Evolutionary conservation across 2,113 vertebrate species (phyloP), one percentile per base, ranked within the genome.

Genomic region (Eleginops maclovinus): DNA sequence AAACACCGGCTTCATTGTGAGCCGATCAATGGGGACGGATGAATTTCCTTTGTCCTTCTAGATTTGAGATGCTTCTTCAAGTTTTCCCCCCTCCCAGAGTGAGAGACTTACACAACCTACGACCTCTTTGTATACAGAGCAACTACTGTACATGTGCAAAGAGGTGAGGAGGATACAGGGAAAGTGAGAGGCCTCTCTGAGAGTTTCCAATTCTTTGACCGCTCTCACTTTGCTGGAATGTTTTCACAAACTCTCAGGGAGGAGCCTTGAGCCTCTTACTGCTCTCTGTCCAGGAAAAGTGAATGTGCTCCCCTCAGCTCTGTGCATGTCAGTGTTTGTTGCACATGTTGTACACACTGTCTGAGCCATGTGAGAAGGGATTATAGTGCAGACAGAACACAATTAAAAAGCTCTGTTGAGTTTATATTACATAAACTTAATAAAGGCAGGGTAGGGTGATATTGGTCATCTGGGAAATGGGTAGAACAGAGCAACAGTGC

Each of bases 211-310:
- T 82, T 93, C 87, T 86, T 84, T 85, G 80, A 85, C 86, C 61
- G 64, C 82, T 75, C 90, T 90, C 79, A 73, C 84, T 91, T 83
- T 76, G 87, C 91, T 93, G 94, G 93, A 95, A 95, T 95, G 94
- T 95, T 95, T 95, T 94, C 82, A 86, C 92, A 90, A 91, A 94
- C 59, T 89, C 88, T 89, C 88, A 90, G 92, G 95, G 94, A 94
- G 95, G 94, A 94, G 94, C 91, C 82, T 79, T 81, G 64, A 3
- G 82, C 82, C 81, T 88, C 84, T 86, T 65, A 73, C 67, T n/a
- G n/a, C 77, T 82, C 88, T 75, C 44, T 73, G 72, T 87, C 83
- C 74, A 79, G 1, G 26, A 16, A 67, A 81, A 68, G 46, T 75
- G 58, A 79, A 78, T 59, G 70, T 67, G 77, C 72, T 88, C 17